These are phyloP conservation scores for Tragelaphus imberbis DNA, from an alignment of 2,113 vertebrate species.

Conservation along the genomic window DNA sequence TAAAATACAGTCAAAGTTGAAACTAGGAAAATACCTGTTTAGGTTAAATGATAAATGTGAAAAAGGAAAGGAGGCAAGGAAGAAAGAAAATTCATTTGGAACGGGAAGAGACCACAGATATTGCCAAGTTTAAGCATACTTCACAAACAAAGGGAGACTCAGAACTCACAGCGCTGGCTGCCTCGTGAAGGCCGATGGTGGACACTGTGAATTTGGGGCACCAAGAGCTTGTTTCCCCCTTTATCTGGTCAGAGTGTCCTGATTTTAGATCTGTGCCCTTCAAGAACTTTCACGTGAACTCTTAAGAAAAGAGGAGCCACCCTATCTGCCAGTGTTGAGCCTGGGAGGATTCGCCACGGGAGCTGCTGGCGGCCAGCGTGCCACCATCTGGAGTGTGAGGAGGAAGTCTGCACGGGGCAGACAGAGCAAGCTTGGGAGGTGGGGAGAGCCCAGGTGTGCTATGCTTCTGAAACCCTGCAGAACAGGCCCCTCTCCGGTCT, in stretches of 20 bases:
- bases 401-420: too few relatives aligned
- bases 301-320: neutral
- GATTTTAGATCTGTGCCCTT: neutral
- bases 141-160: neutral
- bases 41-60: neutral
- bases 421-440: neutral
- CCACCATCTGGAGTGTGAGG: neutral
- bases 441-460: neutral
- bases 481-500: neutral
- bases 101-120: neutral
- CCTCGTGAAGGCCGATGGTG: neutral
- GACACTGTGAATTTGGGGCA: neutral
- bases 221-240: too few relatives aligned
- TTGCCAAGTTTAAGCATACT: neutral
- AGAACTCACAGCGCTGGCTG: neutral
- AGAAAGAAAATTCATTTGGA: neutral
- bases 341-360: neutral
- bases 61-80: neutral
- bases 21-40: neutral
- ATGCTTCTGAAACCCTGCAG: neutral
- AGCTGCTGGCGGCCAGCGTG: fast-evolving
- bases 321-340: neutral
- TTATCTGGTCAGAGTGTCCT: neutral
- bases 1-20: neutral
- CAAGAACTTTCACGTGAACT: neutral